Conservation (phyloP, 2,113 vertebrate species). For the Ancistrus triradiatus region DNA sequence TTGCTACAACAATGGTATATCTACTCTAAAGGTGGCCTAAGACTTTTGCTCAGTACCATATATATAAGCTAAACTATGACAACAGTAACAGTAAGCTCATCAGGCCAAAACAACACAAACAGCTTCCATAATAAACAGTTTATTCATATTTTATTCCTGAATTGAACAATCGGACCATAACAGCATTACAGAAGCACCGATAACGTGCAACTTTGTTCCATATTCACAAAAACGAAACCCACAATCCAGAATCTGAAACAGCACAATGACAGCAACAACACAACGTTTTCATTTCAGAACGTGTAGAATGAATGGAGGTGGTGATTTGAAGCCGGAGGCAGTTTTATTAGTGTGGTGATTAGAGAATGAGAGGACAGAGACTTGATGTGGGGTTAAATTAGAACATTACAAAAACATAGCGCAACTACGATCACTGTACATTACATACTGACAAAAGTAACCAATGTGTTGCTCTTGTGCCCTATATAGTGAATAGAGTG, state of each 20-base stretch:
- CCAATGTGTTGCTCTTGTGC: neutral
- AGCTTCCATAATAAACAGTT: constrained; percentile 24
- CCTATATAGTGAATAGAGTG: neutral
- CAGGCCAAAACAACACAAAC: neutral
- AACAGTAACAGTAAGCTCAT: no score
- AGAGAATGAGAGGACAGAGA: neutral
- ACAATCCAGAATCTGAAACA: constrained; percentile 27
- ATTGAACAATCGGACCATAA: constrained; percentile 42
- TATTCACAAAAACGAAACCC: constrained; percentile 37
- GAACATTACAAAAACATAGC: constrained; percentile 1
- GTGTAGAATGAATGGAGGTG: constrained; percentile 5
- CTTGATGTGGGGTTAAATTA: neutral
- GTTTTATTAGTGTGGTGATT: neutral
- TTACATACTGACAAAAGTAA: neutral
- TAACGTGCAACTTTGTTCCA: constrained; percentile 34
- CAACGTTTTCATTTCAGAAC: constrained; percentile 16
- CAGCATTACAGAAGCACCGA: constrained; percentile 39
- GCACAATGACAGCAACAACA: constrained; percentile 32
- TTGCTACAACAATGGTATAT: no score
- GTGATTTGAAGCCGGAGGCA: neutral
- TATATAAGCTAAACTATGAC: no score
- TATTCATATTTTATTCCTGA: constrained; percentile 39
- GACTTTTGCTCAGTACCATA: no score
- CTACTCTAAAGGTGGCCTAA: no score
- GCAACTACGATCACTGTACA: constrained; percentile 8